phyloP scores from a whole-genome alignment of 2,888 invertebrate species.

The Polietes domitor region DNA sequence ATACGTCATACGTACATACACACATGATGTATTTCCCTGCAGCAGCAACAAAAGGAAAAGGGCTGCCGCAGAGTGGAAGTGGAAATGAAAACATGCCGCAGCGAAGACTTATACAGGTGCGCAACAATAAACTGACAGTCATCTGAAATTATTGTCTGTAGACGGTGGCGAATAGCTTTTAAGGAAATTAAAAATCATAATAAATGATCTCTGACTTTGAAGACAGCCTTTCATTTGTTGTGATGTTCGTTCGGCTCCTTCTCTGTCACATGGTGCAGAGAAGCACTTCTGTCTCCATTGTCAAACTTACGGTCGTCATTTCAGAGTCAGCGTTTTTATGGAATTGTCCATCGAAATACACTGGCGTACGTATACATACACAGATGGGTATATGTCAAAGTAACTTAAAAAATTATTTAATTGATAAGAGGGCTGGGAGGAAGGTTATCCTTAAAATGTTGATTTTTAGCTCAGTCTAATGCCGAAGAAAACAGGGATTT shows the following conservation, averaged over 20 bases:
- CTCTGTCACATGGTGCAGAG: background rate
- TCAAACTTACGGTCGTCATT: no score
- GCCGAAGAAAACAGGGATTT: no score
- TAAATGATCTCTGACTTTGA: background rate
- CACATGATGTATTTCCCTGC: slow-evolving; percentile 33
- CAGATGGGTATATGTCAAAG: no score
- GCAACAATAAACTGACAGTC: background rate
- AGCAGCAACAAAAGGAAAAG: background rate
- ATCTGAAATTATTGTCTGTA: background rate
- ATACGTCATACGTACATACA: slow-evolving; percentile 25
- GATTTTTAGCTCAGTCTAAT: no score
- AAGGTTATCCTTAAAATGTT: no score
- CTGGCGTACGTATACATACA: no score
- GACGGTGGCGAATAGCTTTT: background rate
- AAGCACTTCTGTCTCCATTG: background rate
- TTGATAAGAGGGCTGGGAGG: no score
- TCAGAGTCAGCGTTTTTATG: no score
- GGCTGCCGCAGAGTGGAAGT: background rate
- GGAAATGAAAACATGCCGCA: background rate
- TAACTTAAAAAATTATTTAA: no score
- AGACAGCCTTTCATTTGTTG: background rate
- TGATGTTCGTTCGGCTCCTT: background rate
- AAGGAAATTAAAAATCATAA: background rate
- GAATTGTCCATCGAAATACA: no score
- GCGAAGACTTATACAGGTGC: background rate